Percentiles rank a stretch among this genome's conserved stretches.
Conservation (phyloP, 2,113 vertebrate genomes). For the Arenaria interpres region DNA sequence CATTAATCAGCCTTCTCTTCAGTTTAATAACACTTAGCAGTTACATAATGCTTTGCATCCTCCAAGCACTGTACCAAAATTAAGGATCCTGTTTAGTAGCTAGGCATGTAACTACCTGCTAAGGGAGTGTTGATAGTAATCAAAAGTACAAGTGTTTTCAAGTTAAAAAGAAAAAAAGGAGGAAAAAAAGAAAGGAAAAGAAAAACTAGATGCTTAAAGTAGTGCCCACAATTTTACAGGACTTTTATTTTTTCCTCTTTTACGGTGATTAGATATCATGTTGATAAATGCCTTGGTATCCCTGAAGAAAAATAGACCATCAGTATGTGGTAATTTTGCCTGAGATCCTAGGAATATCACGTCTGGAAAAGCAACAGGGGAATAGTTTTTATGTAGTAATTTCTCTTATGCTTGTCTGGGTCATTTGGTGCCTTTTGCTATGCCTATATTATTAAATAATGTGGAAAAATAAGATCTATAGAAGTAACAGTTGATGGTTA, state of each 20-base stretch:
- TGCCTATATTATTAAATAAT: not conserved
- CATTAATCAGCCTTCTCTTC: slow-evolving; percentile 2
- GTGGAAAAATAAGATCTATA: not conserved
- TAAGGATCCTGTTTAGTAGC: not conserved
- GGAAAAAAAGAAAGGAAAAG: not conserved
- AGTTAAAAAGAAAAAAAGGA: not conserved
- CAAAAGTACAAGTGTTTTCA: not conserved
- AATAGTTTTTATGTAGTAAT: not conserved
- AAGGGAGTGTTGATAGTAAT: not conserved
- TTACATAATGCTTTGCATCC: not conserved
- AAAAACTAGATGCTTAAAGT: not conserved
- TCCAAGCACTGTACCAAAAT: not conserved
- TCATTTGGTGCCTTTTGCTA: not conserved
- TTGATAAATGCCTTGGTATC: not conserved
- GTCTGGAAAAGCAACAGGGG: not conserved
- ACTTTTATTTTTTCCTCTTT: not conserved
- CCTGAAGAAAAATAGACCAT: not conserved
- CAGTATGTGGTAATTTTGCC: not conserved
- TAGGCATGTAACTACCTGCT: not conserved
- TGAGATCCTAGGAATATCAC: not conserved
- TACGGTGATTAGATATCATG: not conserved
- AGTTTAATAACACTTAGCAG: not conserved
- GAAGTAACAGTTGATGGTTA: not conserved
- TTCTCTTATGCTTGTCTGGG: not conserved
- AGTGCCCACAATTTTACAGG: not conserved